Percentiles rank a stretch among this genome's conserved stretches.
Conservation (phyloP, 2,113 vertebrate species). For the Calidris pygmaea region DNA sequence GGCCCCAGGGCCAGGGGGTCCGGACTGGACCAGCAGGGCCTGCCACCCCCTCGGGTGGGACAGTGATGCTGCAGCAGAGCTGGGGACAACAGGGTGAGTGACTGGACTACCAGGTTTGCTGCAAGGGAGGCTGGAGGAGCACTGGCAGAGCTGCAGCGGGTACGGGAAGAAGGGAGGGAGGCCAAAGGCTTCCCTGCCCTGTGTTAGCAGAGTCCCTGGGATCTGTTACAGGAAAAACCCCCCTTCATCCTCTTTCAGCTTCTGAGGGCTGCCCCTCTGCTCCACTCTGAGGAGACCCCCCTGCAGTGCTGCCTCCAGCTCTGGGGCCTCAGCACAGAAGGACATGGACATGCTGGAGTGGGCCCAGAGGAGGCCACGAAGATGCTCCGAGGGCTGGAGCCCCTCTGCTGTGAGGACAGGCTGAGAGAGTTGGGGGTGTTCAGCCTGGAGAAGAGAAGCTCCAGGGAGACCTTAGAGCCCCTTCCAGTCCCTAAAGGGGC, state of each 20-base stretch:
- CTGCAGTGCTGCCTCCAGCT: too few species aligned
- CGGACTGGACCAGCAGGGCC: neutral
- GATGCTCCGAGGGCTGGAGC: too few species aligned
- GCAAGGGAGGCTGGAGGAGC: neutral
- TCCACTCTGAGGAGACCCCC: too few species aligned
- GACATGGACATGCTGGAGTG: too few species aligned
- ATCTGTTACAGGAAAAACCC: neutral
- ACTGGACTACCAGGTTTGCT: neutral
- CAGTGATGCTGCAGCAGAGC: neutral
- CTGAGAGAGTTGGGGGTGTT: too few species aligned
- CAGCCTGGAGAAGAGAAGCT: too few species aligned
- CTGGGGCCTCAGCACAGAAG: too few species aligned
- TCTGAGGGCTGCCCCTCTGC: neutral
- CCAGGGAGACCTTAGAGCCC: too few species aligned
- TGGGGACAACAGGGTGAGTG: neutral
- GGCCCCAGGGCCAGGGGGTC: neutral
- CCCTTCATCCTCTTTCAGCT: neutral
- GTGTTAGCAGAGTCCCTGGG: neutral
- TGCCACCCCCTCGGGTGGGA: rapidly evolving
- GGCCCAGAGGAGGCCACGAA: too few species aligned
- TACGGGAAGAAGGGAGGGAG: neutral
- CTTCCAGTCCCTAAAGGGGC: too few species aligned
- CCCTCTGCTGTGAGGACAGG: too few species aligned
- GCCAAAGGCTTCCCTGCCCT: neutral
- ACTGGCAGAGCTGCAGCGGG: rapidly evolving